Base-by-base conservation (phyloP, 2,113 vertebrate genomes). In the Xenopus borealis region DNA sequence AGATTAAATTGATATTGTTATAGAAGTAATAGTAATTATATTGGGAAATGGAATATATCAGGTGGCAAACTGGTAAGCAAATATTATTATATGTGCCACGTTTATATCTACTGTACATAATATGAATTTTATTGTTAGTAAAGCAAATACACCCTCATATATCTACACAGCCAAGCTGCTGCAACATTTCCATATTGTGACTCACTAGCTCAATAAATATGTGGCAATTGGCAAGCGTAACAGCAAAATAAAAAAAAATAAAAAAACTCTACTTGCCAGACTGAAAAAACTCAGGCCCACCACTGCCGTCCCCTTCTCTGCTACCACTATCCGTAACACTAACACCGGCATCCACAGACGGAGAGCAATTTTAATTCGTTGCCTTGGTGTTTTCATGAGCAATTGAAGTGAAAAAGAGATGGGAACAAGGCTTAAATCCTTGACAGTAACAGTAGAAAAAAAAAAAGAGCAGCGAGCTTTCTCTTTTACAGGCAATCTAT, bases 321-420 rank as follows among this genome's bases (percentile, higher is more conserved):
- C 95, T 83, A 92, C 91, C 80, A 98, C 96, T 84, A 98, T 98
- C 91, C 96, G 93, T 80, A 98, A 89, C 89, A 97, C 92, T 86
- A 98, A 92, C 80, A 98, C 89, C 0, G 95, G 95, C 73, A 96
- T 94, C 95, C 96, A 98, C 85, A 98, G 92, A 40, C 90, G 88
- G 89, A 98, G 84, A 71, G 94, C 93, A 82, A 98, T 95, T 91
- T 94, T 98, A 86, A 96, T 95, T 83, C 89, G 95, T 88, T 94
- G 93, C 86, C 95, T 92, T 72, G 94, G 93, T 66, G 91, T 91
- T 89, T 81, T 90, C 94, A 98, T 97, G 83, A 91, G 90, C 72
- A 79, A 84, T 74, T 78, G 81, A 72, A 83, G 82, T 79, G 87
- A 78, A 72, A 86, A 78, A 80, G 66, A 84, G 82, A 81, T 79